Evolutionary conservation across 2,888 invertebrate species (phyloP), one percentile per base, ranked within the genome.

Genomic region (Laspeyria flexula): DNA sequence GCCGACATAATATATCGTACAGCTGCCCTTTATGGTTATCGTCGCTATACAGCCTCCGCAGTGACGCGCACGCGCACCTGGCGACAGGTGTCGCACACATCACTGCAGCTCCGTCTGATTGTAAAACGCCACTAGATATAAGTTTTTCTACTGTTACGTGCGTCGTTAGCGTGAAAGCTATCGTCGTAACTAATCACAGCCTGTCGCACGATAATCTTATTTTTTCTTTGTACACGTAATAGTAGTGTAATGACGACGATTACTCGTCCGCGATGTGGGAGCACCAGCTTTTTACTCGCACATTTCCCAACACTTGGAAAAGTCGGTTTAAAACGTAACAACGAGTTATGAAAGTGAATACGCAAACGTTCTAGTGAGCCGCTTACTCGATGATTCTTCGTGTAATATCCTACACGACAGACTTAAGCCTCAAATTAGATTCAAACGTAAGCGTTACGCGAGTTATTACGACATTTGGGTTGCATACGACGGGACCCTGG

Each of bases 261-360:
- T 88, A 85, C 83, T 77, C 83, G 80, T 84, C 84, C 75, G 78
- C 81, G 65, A 79, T 87, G 84, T 88, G 90, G 82, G 90, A 90
- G 86, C 83, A 77, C 76, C 81, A 77, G 79, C 83, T 88, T 90
- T 90, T 90, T 88, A 80, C 81, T 61, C 55, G 59, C 55, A 54
- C 63, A 66, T 90, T 91, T 90, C 88, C 81, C 83, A 92, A 90
- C 84, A 78, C 76, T 80, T 85, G 83, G 88, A 87, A 90, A 89
- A 88, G 81, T 86, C 77, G 60, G 77, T 80, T 79, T 72, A 66
- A 81, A 90, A 86, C 88, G 88, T 90, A 90, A 90, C 85, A 81
- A 80, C 83, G 74, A 71, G 87, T 91, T 90, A 90, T 89, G 91
- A 91, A 90, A 90, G 86, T 81, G 79, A 76, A 83, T 84, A 85